These are phyloP conservation scores for Lepus timidus DNA, from an alignment of 2,113 vertebrate genomes.

Conservation along the genomic window DNA sequence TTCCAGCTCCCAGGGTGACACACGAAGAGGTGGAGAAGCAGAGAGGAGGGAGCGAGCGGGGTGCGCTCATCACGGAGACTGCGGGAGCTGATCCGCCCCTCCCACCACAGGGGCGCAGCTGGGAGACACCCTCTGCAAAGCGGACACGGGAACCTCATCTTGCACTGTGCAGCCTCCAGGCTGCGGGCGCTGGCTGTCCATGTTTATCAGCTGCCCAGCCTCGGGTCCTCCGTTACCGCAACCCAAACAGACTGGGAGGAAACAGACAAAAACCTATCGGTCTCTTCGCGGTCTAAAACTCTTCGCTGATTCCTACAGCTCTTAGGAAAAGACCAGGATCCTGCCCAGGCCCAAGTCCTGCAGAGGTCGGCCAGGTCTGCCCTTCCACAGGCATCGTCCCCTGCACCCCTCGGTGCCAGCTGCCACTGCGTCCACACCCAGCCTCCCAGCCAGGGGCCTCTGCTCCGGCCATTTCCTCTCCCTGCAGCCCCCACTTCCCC, in stretches of 20 bases:
- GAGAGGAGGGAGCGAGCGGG: too few relatives aligned
- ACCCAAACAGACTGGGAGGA: neutral
- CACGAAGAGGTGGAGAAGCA: neutral
- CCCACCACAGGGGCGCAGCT: neutral
- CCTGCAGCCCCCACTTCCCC: neutral
- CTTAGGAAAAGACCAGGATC: neutral
- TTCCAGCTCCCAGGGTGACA: neutral
- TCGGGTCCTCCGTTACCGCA: neutral
- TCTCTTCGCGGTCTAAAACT: neutral
- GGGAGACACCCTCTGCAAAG: neutral
- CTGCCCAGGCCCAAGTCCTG: neutral
- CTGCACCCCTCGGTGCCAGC: neutral
- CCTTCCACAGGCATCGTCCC: neutral
- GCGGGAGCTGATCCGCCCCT: too few relatives aligned
- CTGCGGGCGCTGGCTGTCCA: neutral
- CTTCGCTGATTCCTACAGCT: neutral
- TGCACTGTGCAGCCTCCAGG: neutral
- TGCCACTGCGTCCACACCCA: accelerated
- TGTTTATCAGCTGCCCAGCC: neutral
- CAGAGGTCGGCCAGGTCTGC: neutral
- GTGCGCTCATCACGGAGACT: too few relatives aligned
- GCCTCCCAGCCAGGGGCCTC: neutral
- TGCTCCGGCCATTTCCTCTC: neutral
- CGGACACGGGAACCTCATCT: neutral
- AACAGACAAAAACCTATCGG: too few relatives aligned